Evolutionary conservation across 1,140 invertebrate genomes (phyloP), one percentile per base, ranked within the genome.

Genomic region (Cyrtorhinus lividipennis): DNA sequence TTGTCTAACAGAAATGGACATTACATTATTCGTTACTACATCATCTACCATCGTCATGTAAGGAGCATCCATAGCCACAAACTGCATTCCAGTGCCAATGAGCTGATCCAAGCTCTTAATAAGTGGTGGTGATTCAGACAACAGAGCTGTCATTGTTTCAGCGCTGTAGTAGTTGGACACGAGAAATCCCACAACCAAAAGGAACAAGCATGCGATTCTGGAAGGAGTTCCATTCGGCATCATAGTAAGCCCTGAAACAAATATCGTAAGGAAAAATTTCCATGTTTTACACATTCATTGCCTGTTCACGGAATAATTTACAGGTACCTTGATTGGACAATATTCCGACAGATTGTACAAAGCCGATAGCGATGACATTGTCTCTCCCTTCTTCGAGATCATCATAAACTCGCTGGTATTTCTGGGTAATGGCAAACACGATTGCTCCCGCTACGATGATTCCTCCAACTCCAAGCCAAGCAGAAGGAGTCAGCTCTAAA

Each of bases 81-180:
- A n/a, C 15, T 26, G 13, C 3, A 59, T 30, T 2, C 38, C 26
- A n/a, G 24, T 59, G 27, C 18, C 3, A 22, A 59, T 10, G 15
- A 59, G 26, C n/a, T 26, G 24, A 15, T 59, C 58, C 13, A 59
- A 27, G n/a, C 1, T 59, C 38, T 59, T 59, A 5, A 59, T 59
- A 26, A 23, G n/a, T 8, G 24, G 5, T 15, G 58, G 58, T 3
- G 58, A 26, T 3, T 26, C 8, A 13, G 58, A 59, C 23, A 59
- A 30, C 13, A 59, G 58, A 2, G 58, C 58, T 13, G 24, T 59
- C 27, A 59, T n/a, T 2, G 58, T 59, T 3, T 24, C 24, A 2
- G 58, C 58, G 26, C 38, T 59, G 24, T 59, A 59, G 38, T 59
- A 59, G 24, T 15, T 59, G 1, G 58, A n/a, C 15, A 59, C 58